phyloP scores from a whole-genome alignment of 2,113 vertebrate genomes.

The Tachysurus vachellii region DNA sequence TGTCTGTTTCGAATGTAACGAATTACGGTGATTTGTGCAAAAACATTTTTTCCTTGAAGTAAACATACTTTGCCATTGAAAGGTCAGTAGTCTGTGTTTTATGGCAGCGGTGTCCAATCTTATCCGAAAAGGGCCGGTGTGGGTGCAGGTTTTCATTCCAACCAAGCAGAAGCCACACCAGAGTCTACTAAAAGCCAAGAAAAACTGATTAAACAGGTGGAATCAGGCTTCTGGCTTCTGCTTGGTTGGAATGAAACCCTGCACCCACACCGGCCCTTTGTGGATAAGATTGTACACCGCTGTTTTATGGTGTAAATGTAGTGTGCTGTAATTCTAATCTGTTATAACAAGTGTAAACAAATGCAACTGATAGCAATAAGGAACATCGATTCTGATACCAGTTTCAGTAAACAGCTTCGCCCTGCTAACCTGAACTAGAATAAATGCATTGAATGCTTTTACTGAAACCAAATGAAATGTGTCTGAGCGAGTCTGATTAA shows the following conservation, averaged over 20 bases:
- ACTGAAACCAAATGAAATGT: slow-evolving; percentile 14
- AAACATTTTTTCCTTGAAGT: slow-evolving; percentile 8
- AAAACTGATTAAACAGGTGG: too few relatives aligned
- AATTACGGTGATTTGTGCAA: neutral
- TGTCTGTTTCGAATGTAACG: slow-evolving; percentile 28
- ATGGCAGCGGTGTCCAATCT: too few relatives aligned
- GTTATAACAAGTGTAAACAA: neutral
- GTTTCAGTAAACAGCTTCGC: neutral
- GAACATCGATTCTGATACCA: neutral
- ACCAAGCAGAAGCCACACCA: too few relatives aligned
- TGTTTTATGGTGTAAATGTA: neutral
- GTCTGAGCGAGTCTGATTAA: neutral
- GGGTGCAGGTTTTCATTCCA: too few relatives aligned
- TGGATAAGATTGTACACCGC: too few relatives aligned
- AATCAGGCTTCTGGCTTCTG: too few relatives aligned
- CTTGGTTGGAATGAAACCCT: too few relatives aligned
- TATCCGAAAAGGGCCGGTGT: too few relatives aligned
- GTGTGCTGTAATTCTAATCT: slow-evolving; percentile 9
- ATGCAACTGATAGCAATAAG: neutral
- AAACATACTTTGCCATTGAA: neutral
- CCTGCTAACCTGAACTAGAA: neutral
- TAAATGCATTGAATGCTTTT: slow-evolving; percentile 9
- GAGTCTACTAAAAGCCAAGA: too few relatives aligned
- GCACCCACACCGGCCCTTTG: too few relatives aligned
- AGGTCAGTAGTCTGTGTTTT: neutral